Base-by-base conservation (phyloP, 2,113 vertebrate species). In the Apodemus sylvaticus region DNA sequence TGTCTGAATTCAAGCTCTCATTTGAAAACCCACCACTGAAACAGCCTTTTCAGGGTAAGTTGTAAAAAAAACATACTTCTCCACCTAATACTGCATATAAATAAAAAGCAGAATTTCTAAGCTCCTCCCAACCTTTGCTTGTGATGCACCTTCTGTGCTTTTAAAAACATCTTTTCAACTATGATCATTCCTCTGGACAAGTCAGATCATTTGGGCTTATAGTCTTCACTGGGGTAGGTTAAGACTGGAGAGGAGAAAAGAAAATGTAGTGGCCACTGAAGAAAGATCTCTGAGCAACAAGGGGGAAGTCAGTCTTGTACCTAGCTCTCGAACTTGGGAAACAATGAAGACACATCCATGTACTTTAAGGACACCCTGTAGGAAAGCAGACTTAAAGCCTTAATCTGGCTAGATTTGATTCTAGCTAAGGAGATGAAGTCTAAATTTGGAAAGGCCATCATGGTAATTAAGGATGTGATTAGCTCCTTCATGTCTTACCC, bases 341-440 rank as follows among this genome's bases (percentile, higher is more conserved):
- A 90, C 7, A 78, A 82, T 34, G 45, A 93, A 93, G 53, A 36
- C 29, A 26, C 24, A 83, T 88, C 51, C 74, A 74, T 14, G 36
- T 45, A 26, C 36, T 29, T 51, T 55, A 88, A 91, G 64, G 91
- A 95, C 19, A 22, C 70, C 82, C 93, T 58, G 12, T 36, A 31
- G 87, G 64, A 93, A 96, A 76, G 58, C 7, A 91, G 94, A 71
- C 85, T 96, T 96, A 78, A 92, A 93, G 58, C 81, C 88, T 96
- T 98, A 96, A 96, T 93, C 97, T 96, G 76, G 85, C 85, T 70
- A 92, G 95, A 96, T 95, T 68, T 97, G 96, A 97, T 98, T 96
- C 96, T 48, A 94, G 93, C 66, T 97, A 97, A 98, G 97, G 92
- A 94, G 96, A 98, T 97, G 71, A 97, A 97, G 92, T 98, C 97